Evolutionary conservation across 2,888 invertebrate species (phyloP).

Genomic region (Euplexia lucipara): DNA sequence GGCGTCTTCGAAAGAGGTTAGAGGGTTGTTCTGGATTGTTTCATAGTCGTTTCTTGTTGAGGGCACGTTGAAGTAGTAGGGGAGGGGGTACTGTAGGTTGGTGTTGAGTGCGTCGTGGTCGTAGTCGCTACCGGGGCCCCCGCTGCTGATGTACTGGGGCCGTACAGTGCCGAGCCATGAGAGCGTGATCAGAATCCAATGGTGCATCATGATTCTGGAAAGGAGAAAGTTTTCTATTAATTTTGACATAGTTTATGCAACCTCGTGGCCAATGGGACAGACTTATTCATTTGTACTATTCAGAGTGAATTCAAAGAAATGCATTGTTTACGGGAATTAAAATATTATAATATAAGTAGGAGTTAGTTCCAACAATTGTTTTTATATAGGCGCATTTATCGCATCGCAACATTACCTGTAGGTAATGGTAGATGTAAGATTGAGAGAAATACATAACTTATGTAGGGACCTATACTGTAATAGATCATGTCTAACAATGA

Average conservation of each 20-base stretch:
- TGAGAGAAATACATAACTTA: too few species aligned
- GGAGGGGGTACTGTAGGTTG: constrained; percentile 71
- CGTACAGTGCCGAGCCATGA: constrained; percentile 83
- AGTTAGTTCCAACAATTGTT: too few species aligned
- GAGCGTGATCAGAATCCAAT: constrained; percentile 82
- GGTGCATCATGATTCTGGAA: constrained; percentile 85
- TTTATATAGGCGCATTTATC: too few species aligned
- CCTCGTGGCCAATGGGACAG: too few species aligned
- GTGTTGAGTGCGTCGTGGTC: constrained; percentile 70
- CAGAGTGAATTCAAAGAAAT: too few species aligned
- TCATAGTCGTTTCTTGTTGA: constrained; percentile 49
- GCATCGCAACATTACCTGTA: too few species aligned
- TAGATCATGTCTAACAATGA: too few species aligned
- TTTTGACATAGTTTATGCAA: background rate
- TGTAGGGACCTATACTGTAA: too few species aligned
- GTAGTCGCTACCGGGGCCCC: constrained; percentile 70
- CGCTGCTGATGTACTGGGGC: constrained; percentile 83
- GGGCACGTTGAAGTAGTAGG: constrained; percentile 75
- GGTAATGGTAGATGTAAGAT: too few species aligned
- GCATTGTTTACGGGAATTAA: too few species aligned
- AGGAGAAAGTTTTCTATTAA: constrained; percentile 23
- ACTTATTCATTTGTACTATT: too few species aligned
- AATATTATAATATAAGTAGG: too few species aligned
- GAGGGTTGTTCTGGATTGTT: constrained; percentile 38
- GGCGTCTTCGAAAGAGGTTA: constrained; percentile 59